A percentile compares a stretch with the other conserved stretches of the same genome.
These are phyloP conservation scores for Rhagoletis pomonella DNA, from an alignment of 1,140 invertebrate genomes.

Conservation along the genomic window DNA sequence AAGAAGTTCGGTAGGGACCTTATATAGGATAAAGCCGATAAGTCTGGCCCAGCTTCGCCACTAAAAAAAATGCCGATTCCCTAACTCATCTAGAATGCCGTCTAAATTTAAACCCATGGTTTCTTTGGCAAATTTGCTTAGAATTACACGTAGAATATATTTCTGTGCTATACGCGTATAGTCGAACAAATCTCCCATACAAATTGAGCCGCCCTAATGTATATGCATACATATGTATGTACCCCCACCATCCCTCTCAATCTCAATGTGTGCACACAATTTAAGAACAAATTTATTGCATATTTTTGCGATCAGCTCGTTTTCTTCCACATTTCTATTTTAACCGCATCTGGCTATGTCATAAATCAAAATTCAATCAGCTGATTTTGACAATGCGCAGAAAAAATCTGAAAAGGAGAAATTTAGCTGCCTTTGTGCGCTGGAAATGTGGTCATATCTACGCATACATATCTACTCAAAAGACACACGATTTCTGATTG, in stretches of 20 bases:
- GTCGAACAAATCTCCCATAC: too few relatives aligned
- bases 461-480: neutral
- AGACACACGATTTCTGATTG: neutral
- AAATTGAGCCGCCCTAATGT: too few relatives aligned
- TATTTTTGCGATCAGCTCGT: neutral
- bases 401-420: neutral
- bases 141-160: too few relatives aligned
- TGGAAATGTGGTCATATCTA: neutral
- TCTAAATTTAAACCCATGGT: too few relatives aligned
- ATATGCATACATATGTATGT: neutral
- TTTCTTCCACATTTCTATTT: neutral
- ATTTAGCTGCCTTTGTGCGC: neutral
- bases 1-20: too few relatives aligned
- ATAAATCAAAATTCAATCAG: conserved; percentile 50
- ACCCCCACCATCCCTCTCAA: neutral
- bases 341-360: neutral
- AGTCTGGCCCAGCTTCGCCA: too few relatives aligned
- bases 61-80: too few relatives aligned
- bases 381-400: conserved; percentile 43
- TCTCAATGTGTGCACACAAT: neutral
- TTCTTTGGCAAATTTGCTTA: too few relatives aligned
- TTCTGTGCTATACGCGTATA: too few relatives aligned
- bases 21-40: too few relatives aligned
- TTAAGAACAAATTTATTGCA: neutral
- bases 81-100: too few relatives aligned